These are phyloP conservation scores for Oscheius sp. DNA, from an alignment of 2,888 invertebrate species.

Conservation along the genomic window DNA sequence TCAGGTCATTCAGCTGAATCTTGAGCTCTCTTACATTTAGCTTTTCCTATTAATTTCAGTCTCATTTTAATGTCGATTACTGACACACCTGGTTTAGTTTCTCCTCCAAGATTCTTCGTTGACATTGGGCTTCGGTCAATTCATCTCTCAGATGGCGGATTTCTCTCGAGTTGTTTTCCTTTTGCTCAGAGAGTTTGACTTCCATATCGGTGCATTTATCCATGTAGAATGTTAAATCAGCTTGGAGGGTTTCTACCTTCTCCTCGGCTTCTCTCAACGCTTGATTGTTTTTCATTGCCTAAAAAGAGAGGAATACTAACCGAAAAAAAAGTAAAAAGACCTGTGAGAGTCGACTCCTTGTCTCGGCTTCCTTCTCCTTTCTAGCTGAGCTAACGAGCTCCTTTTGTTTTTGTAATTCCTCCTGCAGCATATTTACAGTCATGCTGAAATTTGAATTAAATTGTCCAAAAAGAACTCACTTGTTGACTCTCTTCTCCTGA, in stretches of 20 bases:
- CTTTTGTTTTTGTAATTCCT: constrained; percentile 11
- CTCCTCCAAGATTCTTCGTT: not conserved
- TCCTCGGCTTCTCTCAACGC: not conserved
- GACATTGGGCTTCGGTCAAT: not conserved
- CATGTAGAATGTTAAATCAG: not conserved
- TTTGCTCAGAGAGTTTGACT: not conserved
- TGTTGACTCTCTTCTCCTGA: constrained; percentile 7
- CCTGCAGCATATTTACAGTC: constrained; percentile 3
- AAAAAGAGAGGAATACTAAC: not conserved
- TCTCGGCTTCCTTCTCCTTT: constrained; percentile 11
- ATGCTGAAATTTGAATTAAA: not conserved
- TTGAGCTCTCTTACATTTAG: not conserved
- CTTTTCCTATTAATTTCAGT: not conserved
- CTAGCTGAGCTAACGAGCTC: not conserved
- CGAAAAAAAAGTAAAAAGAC: not conserved
- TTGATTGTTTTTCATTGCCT: constrained; percentile 5
- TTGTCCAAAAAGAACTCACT: not conserved
- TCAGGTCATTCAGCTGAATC: not conserved
- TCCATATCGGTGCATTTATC: not conserved
- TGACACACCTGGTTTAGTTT: not conserved
- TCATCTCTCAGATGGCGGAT: not conserved
- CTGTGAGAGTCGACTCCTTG: not conserved
- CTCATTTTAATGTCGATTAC: not conserved
- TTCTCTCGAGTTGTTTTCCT: not conserved
- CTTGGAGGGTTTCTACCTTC: not conserved